Conservation (phyloP, 2,888 invertebrate species). For the Lamproptera curius region DNA sequence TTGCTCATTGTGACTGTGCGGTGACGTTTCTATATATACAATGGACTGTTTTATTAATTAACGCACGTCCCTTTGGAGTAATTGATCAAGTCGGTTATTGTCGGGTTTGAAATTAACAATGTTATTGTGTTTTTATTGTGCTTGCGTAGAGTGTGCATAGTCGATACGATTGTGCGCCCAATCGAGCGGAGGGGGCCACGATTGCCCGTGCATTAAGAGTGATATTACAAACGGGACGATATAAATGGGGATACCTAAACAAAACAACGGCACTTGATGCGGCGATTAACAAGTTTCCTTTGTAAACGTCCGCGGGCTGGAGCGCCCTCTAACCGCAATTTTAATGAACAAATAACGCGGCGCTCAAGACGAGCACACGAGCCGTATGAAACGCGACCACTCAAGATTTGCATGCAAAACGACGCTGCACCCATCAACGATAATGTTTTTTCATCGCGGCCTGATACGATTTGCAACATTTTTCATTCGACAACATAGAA, state of each 20-base stretch:
- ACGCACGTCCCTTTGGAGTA: too few relatives aligned
- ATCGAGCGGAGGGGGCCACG: background rate
- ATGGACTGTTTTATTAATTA: too few relatives aligned
- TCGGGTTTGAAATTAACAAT: background rate
- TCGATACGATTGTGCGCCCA: background rate
- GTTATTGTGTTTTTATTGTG: background rate
- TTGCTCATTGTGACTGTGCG: background rate
- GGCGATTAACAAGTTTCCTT: constrained; percentile 18
- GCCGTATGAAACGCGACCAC: constrained; percentile 32
- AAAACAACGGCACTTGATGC: constrained; percentile 9
- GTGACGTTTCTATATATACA: too few relatives aligned
- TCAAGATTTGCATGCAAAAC: constrained; percentile 70
- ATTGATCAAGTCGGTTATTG: too few relatives aligned
- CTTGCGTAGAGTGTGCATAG: background rate
- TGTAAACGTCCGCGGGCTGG: constrained; percentile 18
- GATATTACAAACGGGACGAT: constrained; percentile 1
- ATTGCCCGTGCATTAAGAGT: background rate
- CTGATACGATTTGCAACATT: constrained; percentile 74
- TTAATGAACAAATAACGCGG: constrained; percentile 27
- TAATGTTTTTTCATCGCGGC: constrained; percentile 72
- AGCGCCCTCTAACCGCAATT: constrained; percentile 17
- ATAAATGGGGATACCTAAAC: constrained; percentile 1
- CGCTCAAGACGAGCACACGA: constrained; percentile 34
- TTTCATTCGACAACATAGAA: constrained; percentile 69
- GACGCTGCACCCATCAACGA: constrained; percentile 56